Evolutionary conservation across 2,888 invertebrate genomes (phyloP), one percentile per base, ranked within the genome.

Genomic region (Gisinianus flammeolus): DNA sequence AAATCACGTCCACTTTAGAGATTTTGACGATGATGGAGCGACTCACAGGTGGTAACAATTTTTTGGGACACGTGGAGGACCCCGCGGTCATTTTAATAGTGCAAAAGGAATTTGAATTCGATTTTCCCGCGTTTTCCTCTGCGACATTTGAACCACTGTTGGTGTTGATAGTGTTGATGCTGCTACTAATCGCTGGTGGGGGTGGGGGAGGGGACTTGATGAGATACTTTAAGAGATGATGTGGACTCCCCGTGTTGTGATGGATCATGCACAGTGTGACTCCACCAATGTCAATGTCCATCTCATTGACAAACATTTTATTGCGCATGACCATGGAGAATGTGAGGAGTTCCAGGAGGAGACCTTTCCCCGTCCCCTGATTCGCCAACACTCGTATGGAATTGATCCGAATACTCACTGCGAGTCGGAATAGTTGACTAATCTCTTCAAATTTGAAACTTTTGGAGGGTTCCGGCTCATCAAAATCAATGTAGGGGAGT

Each of bases 11-110:
- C 24, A 98, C 87, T 24, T 91, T 91, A 0, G 93, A 92, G 86
- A 98, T 95, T 84, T 93, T 91, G 22, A 95, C 89, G 79, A 90
- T 89, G n/a, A 98, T 88, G 62, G 91, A 87, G 86, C 95, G 93
- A 85, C 93, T 92, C 6, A 5, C 5, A 35, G 35, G 12, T 35
- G 35, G 35, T 56, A 56, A 56, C n/a, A 56, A 56, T 56, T 56
- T 56, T n/a, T 56, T 22, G 4, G 56, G 64, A 26, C 64, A 64
- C 5, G 58, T n/a, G 5, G n/a, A 22, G n/a, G 5, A 10, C n/a
- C 5, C n/a, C 5, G 5, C 19, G 24, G 24, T n/a, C 8, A 56
- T 5, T 56, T n/a, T 6, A n/a, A 56, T n/a, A 44, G n/a, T n/a
- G n/a, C n/a, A n/a, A n/a, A n/a, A n/a, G n/a, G n/a, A n/a, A n/a